Evolutionary conservation across 2,888 invertebrate genomes (phyloP).

Genomic region (Tridacna gigas): DNA sequence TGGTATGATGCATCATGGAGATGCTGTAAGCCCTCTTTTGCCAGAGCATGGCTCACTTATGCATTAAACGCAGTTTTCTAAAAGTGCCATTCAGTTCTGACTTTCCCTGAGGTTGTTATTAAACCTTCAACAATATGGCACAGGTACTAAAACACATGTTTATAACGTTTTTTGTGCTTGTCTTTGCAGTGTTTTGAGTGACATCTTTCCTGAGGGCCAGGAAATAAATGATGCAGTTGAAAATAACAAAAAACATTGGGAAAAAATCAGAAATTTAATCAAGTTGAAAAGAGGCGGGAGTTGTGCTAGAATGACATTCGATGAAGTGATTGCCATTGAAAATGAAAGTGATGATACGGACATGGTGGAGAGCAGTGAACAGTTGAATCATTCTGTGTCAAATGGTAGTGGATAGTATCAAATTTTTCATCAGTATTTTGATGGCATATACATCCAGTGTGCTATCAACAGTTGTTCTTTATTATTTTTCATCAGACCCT

Average conservation of each 20-base stretch:
- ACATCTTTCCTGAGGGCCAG: conserved; percentile 76
- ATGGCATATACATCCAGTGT: too few relatives aligned
- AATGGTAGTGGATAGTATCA: conserved; percentile 30
- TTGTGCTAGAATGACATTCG: conserved; percentile 77
- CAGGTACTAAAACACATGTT: not conserved
- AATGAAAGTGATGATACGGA: conserved; percentile 64
- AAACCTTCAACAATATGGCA: too few relatives aligned
- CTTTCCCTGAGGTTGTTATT: too few relatives aligned
- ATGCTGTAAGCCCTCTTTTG: too few relatives aligned
- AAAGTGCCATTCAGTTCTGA: too few relatives aligned
- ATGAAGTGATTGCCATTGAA: conserved; percentile 78
- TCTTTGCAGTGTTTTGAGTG: conserved; percentile 74
- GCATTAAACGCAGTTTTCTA: too few relatives aligned
- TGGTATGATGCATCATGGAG: too few relatives aligned
- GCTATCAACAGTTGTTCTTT: too few relatives aligned
- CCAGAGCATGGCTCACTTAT: too few relatives aligned
- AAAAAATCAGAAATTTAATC: conserved; percentile 78
- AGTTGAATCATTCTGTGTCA: conserved; percentile 30
- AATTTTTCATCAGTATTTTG: not conserved
- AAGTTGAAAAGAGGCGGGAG: conserved; percentile 75
- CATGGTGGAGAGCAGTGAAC: conserved; percentile 28
- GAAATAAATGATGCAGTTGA: conserved; percentile 77
- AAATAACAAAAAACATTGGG: conserved; percentile 82
- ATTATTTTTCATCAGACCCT: too few relatives aligned
- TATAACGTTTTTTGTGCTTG: not conserved